Percentiles rank a stretch among this genome's conserved stretches.
phyloP scores from a whole-genome alignment of 1,140 invertebrate species.

The Probaryconus sp. region DNA sequence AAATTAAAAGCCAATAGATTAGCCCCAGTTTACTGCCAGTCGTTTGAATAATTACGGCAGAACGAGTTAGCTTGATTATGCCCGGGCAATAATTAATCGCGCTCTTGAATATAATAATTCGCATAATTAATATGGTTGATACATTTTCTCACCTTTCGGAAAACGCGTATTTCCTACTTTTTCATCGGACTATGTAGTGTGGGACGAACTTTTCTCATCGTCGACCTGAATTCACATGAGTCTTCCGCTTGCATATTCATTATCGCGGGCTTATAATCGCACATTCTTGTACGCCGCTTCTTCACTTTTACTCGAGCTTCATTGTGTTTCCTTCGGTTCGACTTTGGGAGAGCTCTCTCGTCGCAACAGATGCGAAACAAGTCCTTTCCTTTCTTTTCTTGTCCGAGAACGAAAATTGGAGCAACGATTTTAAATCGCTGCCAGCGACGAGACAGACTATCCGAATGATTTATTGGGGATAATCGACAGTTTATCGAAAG shows the following conservation, averaged over 20 bases:
- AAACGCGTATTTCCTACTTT: conserved; percentile 56
- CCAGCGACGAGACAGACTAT: too few species aligned
- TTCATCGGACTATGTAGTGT: conserved; percentile 49
- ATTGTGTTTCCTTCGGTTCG: conserved; percentile 53
- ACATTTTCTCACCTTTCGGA: conserved; percentile 61
- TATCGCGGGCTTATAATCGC: conserved; percentile 55
- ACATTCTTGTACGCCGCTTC: conserved; percentile 56
- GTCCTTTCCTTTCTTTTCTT: conserved; percentile 46
- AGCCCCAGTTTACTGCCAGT: too few species aligned
- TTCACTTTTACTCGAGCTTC: conserved; percentile 61
- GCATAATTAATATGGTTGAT: conserved; percentile 55
- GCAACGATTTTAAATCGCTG: too few species aligned
- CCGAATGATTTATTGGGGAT: conserved; percentile 44
- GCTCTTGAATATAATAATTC: conserved; percentile 45
- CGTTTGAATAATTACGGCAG: too few species aligned
- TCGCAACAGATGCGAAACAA: conserved; percentile 18
- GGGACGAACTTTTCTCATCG: conserved; percentile 59
- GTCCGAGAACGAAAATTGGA: conserved; percentile 50
- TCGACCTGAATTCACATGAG: conserved; percentile 59
- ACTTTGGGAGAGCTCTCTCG: conserved; percentile 42
- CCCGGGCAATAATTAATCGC: conserved; percentile 30
- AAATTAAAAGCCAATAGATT: too few species aligned
- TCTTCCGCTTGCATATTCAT: conserved; percentile 60
- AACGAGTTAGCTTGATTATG: conserved; percentile 1
- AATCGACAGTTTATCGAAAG: too few species aligned